A percentile compares a stretch with the other conserved stretches of the same genome.
These are phyloP conservation scores for Nephrocerus scutellatus DNA, from an alignment of 2,888 invertebrate species.

Conservation along the genomic window DNA sequence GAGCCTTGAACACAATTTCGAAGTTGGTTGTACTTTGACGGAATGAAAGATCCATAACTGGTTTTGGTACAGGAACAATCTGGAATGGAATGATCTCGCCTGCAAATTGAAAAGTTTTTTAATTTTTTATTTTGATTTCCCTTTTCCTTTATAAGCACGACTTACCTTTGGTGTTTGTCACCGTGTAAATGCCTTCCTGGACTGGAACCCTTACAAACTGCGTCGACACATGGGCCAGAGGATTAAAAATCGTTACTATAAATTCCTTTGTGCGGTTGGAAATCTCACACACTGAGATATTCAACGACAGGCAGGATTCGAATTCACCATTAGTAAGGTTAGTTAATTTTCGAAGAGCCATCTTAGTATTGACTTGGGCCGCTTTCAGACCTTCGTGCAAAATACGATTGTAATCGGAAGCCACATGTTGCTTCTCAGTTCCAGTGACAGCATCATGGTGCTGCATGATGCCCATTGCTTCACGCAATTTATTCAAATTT, in stretches of 20 bases:
- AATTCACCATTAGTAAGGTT: slow-evolving; percentile 37
- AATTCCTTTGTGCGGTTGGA: slow-evolving; percentile 59
- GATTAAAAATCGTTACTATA: slow-evolving; percentile 76
- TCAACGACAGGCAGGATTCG: slow-evolving; percentile 57
- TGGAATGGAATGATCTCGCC: slow-evolving; percentile 41
- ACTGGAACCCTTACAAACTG: slow-evolving; percentile 62
- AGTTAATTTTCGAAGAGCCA: slow-evolving; percentile 31
- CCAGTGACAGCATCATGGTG: slow-evolving; percentile 87
- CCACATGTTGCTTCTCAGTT: slow-evolving; percentile 79
- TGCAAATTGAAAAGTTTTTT: neutral
- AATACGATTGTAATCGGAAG: slow-evolving; percentile 76
- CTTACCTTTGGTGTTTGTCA: slow-evolving; percentile 59
- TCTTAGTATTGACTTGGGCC: slow-evolving; percentile 42
- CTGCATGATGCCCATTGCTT: slow-evolving; percentile 76
- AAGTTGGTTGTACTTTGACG: slow-evolving; percentile 56
- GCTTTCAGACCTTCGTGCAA: slow-evolving; percentile 61
- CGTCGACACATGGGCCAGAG: slow-evolving; percentile 57
- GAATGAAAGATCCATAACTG: slow-evolving; percentile 55
- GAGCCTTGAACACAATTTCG: slow-evolving; percentile 67
- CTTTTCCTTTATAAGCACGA: slow-evolving; percentile 7
- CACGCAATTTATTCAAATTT: slow-evolving; percentile 56
- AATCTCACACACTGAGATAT: slow-evolving; percentile 67
- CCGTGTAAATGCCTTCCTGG: slow-evolving; percentile 50
- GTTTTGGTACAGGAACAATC: slow-evolving; percentile 55
- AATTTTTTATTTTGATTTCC: neutral